Base-by-base conservation (phyloP, 2,888 invertebrate species). In the Microctonus brassicae region DNA sequence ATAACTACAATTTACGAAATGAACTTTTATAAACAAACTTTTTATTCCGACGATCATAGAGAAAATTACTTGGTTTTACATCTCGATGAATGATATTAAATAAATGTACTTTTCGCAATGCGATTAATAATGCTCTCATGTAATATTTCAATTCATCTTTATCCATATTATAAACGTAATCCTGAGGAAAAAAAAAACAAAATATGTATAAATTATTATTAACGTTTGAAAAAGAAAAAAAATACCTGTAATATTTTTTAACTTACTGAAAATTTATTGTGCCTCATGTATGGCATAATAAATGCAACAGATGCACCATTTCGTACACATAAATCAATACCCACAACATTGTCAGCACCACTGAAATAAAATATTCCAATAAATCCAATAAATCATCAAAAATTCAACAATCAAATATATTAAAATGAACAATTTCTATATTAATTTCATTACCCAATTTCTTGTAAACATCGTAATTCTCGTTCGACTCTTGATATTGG, bases 41-140 rank as follows among this genome's bases (percentile, higher is more conserved):
- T 78, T 89, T 89, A 73, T 90, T 91, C 33, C 90, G 89, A 13
- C 95, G 90, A 87, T 96, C 94, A 83, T 95, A 96, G 10, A 97
- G 90, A 87, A 97, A 97, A 89, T 97, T 97, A 87, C 94, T 95
- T 1, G 97, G 97, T 88, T 97, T 97, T 53, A 97, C 92, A 84
- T 97, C 97, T 69, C 97, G 90, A 85, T 97, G 97, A 73, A 97
- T 96, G 74, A 97, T 92, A 75, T 93, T 92, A 85, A 94, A 94
- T 57, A 92, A 91, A 88, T 97, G 97, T 70, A 97, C 95, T 81
- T 94, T 91, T 6, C 90, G 89, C 78, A 97, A 88, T 3, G 97
- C 95, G 53, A 92, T 88, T 76, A 97, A 88, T 76, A 97, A 88
- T 82, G 96, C 95, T 81, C 90, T 91, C 92, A 97, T 94, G 87